Evolutionary conservation across 2,888 invertebrate species (phyloP).

Genomic region (Napeogenes inachia): DNA sequence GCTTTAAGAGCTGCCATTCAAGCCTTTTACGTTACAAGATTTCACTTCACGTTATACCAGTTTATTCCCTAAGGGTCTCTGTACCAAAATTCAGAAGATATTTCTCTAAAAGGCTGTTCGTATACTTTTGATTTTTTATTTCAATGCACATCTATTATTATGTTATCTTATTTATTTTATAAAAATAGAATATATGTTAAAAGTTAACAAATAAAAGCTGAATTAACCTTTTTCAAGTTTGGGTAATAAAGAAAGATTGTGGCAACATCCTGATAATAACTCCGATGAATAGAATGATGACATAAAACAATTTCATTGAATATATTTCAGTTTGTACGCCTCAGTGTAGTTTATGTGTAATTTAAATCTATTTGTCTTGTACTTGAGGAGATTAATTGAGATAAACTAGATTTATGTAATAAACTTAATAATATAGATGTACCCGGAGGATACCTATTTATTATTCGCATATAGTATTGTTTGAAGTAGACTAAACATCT

Average conservation of each 20-base stretch:
- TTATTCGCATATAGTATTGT: neutral
- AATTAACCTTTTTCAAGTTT: too few relatives aligned
- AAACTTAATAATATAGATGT: slow-evolving; percentile 1
- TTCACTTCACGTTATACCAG: slow-evolving; percentile 4
- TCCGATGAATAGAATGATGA: too few relatives aligned
- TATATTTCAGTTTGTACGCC: slow-evolving; percentile 16
- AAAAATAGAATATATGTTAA: too few relatives aligned
- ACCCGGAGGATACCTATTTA: neutral
- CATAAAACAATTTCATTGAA: slow-evolving; percentile 13
- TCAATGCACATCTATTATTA: too few relatives aligned
- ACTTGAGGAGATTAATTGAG: slow-evolving; percentile 16
- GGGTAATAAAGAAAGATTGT: too few relatives aligned
- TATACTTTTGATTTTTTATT: neutral
- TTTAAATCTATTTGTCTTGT: slow-evolving; percentile 22
- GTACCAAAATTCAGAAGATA: neutral
- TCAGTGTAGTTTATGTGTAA: slow-evolving; percentile 18
- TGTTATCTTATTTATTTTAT: too few relatives aligned
- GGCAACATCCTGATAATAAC: too few relatives aligned
- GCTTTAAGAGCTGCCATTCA: slow-evolving; percentile 6
- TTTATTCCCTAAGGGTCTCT: slow-evolving; percentile 3
- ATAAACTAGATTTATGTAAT: slow-evolving; percentile 18
- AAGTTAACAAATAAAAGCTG: too few relatives aligned
- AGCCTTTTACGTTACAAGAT: slow-evolving; percentile 7
- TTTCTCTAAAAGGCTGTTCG: neutral
- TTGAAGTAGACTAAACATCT: too few relatives aligned